These are phyloP conservation scores for Reticulitermes speratus DNA, from an alignment of 1,140 invertebrate species.

Conservation along the genomic window DNA sequence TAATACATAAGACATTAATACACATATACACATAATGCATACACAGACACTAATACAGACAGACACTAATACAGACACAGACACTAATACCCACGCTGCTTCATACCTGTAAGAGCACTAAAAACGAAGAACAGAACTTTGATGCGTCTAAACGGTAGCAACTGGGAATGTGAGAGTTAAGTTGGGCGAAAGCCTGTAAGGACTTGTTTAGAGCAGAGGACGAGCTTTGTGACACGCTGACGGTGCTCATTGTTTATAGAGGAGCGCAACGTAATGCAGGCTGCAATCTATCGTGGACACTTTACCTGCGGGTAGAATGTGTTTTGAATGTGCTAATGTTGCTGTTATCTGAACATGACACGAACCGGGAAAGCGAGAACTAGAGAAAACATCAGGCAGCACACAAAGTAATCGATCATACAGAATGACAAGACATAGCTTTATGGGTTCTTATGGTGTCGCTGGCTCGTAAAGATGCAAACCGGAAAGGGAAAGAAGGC, in stretches of 20 bases:
- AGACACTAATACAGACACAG: too few species aligned
- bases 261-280: background rate
- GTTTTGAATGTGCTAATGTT: background rate
- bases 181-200: too few species aligned
- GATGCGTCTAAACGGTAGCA: too few species aligned
- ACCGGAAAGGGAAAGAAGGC: background rate
- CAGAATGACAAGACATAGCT: background rate
- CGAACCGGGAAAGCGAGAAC: background rate
- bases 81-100: too few species aligned
- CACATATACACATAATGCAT: too few species aligned
- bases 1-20: too few species aligned
- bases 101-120: too few species aligned
- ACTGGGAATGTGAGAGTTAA: too few species aligned
- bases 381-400: background rate
- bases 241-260: background rate
- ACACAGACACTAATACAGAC: too few species aligned
- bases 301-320: background rate
- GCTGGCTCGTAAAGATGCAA: background rate
- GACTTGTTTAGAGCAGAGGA: too few species aligned
- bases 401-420: background rate
- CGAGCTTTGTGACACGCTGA: too few species aligned
- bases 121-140: too few species aligned
- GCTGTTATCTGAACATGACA: constrained; percentile 10
- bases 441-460: background rate
- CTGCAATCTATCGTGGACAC: background rate